Conservation (phyloP, 2,797 vertebrate species). For the Pipistrellus nathusii region DNA sequence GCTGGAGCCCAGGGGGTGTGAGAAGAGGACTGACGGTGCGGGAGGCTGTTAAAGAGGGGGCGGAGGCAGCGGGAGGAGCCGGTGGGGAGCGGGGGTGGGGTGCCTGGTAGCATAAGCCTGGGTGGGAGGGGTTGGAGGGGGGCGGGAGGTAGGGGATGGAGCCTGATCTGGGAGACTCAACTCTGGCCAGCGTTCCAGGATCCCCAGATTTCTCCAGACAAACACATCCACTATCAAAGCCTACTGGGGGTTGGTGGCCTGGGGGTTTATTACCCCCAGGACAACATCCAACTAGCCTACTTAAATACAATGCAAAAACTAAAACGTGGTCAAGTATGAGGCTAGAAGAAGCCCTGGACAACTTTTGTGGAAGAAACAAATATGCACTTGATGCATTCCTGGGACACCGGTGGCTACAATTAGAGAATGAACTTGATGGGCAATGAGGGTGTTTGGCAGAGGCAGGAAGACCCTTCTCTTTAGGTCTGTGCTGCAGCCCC, state of each 20-base stretch:
- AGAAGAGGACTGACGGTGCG: background rate
- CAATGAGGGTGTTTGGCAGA: background rate
- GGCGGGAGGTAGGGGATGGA: background rate
- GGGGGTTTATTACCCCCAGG: background rate
- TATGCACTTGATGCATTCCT: background rate
- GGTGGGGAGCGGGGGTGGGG: background rate
- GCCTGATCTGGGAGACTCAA: background rate
- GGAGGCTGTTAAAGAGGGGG: background rate
- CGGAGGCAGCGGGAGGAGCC: conserved; percentile 33
- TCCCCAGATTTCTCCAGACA: too few species aligned
- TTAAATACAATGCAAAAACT: conserved; percentile 25
- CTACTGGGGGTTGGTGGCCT: too few species aligned
- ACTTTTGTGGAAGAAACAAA: background rate
- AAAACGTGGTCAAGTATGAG: background rate
- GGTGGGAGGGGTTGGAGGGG: background rate
- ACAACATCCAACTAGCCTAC: background rate
- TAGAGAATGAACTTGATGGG: background rate
- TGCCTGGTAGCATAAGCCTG: too few species aligned
- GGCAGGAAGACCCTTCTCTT: background rate
- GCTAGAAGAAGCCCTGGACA: background rate
- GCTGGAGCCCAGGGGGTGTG: too few species aligned
- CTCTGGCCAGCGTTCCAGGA: background rate
- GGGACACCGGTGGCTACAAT: background rate
- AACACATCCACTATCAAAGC: background rate
- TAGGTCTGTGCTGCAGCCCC: background rate